Evolutionary conservation across 2,113 vertebrate species (phyloP), one percentile per base, ranked within the genome.

Genomic region (Patagioenas fasciata): DNA sequence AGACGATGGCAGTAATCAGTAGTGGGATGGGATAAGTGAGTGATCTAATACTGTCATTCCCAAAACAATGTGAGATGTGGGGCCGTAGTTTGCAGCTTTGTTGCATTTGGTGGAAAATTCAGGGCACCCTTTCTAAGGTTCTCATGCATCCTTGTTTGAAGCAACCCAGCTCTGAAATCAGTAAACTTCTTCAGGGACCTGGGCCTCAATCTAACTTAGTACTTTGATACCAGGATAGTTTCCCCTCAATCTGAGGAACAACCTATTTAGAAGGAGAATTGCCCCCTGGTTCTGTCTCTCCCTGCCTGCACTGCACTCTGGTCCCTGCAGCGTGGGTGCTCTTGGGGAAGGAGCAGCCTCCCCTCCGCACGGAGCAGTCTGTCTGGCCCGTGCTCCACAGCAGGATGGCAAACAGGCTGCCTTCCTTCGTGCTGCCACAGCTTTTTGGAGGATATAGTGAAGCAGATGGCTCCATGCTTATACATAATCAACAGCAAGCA

Each of bases 61-160:
- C 54, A 25, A 75, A 60, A 15, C 8, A 1, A 0, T 0, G 0
- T 21, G 36, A 61, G 44, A 12, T 54, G 29, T n/a, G 36, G n/a
- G n/a, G n/a, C n/a, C 3, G 5, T 9, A 36, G 29, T 38, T 67
- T 75, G 34, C 7, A 25, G 38, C 29, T 81, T 57, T 38, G 26
- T 31, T 85, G 64, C 13, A 2, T 66, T 90, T 83, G 17, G 31
- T 88, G 51, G 20, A 18, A 65, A 8, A 24, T 28, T 92, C 67
- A 81, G 42, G 32, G 36, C 0, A 0, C 11, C 12, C 40, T 83
- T 83, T 75, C 24, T 40, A 5, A 80, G 53, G 3, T 40, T 29
- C 38, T 70, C 0, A 0, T 19, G 26, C 80, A 36, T 53, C 32
- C n/a, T 66, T 20, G 5, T 65, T 90, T 34, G 60, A 70, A 77